These are phyloP conservation scores for Syrmaticus mikado DNA, from an alignment of 2,113 vertebrate genomes.

Conservation along the genomic window DNA sequence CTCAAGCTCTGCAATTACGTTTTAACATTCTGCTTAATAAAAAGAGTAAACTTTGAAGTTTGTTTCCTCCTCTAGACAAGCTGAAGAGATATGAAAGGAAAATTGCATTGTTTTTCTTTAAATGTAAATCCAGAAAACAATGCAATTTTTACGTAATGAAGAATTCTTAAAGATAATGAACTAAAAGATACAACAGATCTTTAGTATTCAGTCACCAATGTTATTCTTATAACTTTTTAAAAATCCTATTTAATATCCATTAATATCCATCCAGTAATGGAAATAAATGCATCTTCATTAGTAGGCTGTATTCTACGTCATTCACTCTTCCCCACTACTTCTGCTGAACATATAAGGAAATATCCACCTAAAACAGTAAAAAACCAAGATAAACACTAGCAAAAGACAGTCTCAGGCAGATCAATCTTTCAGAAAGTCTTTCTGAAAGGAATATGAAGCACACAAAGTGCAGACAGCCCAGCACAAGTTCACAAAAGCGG, in stretches of 20 bases:
- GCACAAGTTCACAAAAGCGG: fast-evolving
- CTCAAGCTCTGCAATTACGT: neutral
- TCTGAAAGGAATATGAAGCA: neutral
- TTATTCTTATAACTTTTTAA: neutral
- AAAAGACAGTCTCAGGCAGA: neutral
- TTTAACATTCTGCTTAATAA: neutral
- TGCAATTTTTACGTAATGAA: neutral
- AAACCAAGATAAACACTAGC: neutral
- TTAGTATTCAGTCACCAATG: neutral
- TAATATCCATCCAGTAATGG: neutral
- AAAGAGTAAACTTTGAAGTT: neutral
- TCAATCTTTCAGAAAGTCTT: neutral
- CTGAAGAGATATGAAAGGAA: neutral
- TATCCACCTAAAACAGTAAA: neutral
- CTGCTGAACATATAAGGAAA: neutral
- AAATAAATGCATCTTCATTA: neutral
- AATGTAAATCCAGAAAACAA: neutral
- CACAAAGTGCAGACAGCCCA: fast-evolving
- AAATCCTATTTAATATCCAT: neutral
- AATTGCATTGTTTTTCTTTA: neutral
- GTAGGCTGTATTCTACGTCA: neutral
- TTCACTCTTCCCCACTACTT: neutral
- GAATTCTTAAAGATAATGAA: neutral
- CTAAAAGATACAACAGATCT: neutral
- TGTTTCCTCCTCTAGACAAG: neutral